Percentiles rank a stretch among this genome's conserved stretches.
Evolutionary conservation across 2,888 invertebrate species (phyloP).

Genomic region (Hyppa rectilinea): DNA sequence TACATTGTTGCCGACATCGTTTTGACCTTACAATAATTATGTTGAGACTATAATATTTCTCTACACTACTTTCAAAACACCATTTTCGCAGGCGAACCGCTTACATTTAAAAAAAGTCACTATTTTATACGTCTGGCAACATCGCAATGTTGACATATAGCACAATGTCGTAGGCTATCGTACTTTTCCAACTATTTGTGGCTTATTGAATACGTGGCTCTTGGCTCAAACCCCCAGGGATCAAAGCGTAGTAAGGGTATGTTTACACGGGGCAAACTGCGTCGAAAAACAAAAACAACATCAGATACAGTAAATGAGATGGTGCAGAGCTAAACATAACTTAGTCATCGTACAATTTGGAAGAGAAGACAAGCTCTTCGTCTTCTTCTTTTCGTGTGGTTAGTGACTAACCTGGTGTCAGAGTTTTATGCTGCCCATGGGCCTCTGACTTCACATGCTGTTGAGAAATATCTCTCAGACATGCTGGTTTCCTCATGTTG

Average conservation of each 20-base stretch:
- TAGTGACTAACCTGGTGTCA: too few species aligned
- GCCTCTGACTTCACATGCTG: too few species aligned
- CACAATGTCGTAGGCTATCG: slow-evolving; percentile 18
- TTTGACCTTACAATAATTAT: too few species aligned
- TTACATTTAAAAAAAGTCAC: slow-evolving; percentile 15
- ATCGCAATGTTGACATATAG: slow-evolving; percentile 39
- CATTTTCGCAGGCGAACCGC: neutral
- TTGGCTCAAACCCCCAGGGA: slow-evolving; percentile 12
- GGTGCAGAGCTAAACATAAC: too few species aligned
- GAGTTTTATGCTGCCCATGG: too few species aligned
- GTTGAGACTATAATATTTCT: neutral
- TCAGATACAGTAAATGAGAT: neutral
- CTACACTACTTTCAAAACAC: neutral
- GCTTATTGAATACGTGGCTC: slow-evolving; percentile 49
- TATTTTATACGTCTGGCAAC: slow-evolving; percentile 19
- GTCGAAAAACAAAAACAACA: neutral
- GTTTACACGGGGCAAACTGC: neutral
- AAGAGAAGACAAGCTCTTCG: too few species aligned
- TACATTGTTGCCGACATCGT: too few species aligned
- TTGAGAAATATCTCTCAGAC: too few species aligned
- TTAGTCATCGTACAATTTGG: too few species aligned
- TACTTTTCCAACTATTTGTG: slow-evolving; percentile 35
- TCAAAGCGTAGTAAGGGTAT: slow-evolving; percentile 11
- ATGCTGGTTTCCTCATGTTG: too few species aligned
- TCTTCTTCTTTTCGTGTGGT: too few species aligned